Evolutionary conservation across 2,797 vertebrate species (phyloP), one percentile per base, ranked within the genome.

Genomic region (Perodicticus potto): DNA sequence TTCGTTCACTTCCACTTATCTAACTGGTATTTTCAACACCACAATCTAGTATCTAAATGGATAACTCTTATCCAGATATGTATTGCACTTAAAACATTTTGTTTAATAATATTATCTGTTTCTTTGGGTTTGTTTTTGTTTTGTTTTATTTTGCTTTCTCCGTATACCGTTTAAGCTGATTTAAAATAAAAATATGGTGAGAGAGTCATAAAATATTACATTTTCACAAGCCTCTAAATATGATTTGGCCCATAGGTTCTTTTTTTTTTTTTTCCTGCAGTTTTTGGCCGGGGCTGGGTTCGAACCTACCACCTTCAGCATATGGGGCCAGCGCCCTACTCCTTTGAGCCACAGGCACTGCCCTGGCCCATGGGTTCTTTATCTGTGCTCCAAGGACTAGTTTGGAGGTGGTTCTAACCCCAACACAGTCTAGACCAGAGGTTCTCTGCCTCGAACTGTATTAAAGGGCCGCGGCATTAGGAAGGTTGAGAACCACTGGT

Each of bases 21-120:
- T 65, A 89, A 95, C 37, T 87, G 43, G n/a, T 67, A 82, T 90
- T 93, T 94, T 76, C 3, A 91, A 91, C 14, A 34, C 40, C 27
- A 61, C 37, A 78, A n/a, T 70, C 32, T 86, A 86, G n/a, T 72
- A 69, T 78, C 73, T 73, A 86, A 88, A 72, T 34, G 29, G 34
- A 16, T 59, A 57, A 37, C 34, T 69, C 70, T 94, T 91, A 61
- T 0, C 40, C 40, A 88, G 65, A 72, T 83, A 55, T 20, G 22
- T 63, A 45, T 61, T 93, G 13, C 29, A 65, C 12, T 91, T 81
- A 37, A 87, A 86, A 40, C 82, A 74, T 25, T 45, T 81, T 88
- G 32, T 22, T 92, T 91, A 73, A 73, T 84, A 84, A 70, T 77
- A 37, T 65, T 90, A 22, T 53, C 57, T n/a, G 37, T 89, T 78